Conservation (phyloP, 2,113 vertebrate species). For the Mastomys natalensis region DNA sequence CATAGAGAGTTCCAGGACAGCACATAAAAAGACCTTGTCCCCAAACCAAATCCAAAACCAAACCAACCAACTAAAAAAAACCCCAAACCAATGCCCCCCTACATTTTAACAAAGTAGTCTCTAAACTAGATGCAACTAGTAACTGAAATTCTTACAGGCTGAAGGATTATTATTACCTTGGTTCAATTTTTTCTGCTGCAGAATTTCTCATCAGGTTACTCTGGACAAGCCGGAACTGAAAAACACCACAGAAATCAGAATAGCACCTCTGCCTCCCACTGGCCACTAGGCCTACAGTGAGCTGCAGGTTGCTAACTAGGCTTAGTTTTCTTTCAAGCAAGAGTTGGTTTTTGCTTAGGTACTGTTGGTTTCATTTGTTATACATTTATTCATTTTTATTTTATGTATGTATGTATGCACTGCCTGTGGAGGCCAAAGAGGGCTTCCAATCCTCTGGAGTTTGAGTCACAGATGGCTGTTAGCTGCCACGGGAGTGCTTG, state of each 20-base stretch:
- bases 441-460: background rate
- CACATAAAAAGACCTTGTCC: background rate
- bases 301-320: background rate
- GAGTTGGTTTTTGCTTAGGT: slow-evolving; percentile 29
- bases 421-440: background rate
- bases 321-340: background rate
- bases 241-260: slow-evolving; percentile 61
- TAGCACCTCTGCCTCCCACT: background rate
- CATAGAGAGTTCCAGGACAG: background rate
- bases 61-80: background rate
- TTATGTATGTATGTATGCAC: background rate
- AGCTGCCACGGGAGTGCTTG: background rate
- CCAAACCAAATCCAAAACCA: background rate
- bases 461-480: background rate
- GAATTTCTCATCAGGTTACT: slow-evolving; percentile 95
- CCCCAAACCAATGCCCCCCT: background rate
- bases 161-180: slow-evolving; percentile 90
- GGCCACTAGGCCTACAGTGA: background rate
- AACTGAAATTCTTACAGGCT: background rate
- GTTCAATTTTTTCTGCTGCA: slow-evolving; percentile 93
- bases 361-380: slow-evolving; percentile 24
- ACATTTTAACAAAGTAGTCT: slow-evolving; percentile 23
- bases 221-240: slow-evolving; percentile 97
- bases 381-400: background rate
- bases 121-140: slow-evolving; percentile 12